Conservation (phyloP, 2,797 vertebrate species). For the Chrosomus eos region DNA sequence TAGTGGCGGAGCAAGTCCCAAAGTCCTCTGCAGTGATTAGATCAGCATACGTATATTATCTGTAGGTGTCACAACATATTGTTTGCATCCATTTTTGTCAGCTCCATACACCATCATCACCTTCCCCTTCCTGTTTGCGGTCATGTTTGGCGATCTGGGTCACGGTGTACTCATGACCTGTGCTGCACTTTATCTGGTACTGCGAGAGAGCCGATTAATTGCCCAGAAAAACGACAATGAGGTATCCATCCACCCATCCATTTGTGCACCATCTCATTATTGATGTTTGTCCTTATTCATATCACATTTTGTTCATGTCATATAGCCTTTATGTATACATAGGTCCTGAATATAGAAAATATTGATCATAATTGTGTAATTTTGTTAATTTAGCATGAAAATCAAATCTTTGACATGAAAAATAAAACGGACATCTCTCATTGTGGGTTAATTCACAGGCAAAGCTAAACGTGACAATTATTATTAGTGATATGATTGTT, state of each 20-base stretch:
- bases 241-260: conserved; percentile 73
- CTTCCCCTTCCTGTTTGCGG: conserved; percentile 97
- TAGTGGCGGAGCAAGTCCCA: neutral
- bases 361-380: neutral
- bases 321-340: neutral
- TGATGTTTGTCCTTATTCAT: neutral
- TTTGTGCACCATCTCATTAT: conserved; percentile 6
- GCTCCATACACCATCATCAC: conserved; percentile 98
- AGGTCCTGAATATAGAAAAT: neutral
- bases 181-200: conserved; percentile 92
- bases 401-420: neutral
- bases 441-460: neutral
- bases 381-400: neutral
- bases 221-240: conserved; percentile 96
- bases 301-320: neutral
- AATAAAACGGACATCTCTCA: neutral
- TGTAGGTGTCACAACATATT: neutral
- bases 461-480: neutral
- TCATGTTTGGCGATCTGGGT: conserved; percentile 98
- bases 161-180: conserved; percentile 93
- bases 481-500: neutral
- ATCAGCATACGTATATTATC: neutral
- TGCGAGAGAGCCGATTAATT: conserved; percentile 91
- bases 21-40: neutral
- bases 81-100: conserved; percentile 67